phyloP scores from a whole-genome alignment of 2,797 vertebrate species.

The Taeniopygia guttata region DNA sequence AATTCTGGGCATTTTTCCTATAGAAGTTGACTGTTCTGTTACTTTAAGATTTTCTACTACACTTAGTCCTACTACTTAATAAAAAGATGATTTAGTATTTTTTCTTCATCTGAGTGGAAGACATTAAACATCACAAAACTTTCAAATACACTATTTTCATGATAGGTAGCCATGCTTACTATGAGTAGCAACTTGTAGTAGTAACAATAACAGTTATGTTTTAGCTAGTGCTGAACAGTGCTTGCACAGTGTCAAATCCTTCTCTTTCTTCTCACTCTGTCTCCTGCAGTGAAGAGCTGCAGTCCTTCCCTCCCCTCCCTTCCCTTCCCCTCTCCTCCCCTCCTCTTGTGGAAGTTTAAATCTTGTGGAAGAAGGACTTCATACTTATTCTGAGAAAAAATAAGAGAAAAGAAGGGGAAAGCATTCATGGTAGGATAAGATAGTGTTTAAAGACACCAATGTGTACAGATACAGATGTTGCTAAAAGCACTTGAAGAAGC shows the following conservation, averaged over 20 bases:
- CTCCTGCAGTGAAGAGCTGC: not conserved
- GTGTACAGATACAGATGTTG: not conserved
- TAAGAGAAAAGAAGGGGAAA: not conserved
- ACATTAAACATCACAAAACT: not conserved
- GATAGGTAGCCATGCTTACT: not conserved
- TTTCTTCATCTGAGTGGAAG: not conserved
- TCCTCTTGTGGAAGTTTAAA: too few relatives aligned
- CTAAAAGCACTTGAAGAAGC: not conserved
- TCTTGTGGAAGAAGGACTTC: not conserved
- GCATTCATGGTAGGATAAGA: not conserved
- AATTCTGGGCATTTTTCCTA: not conserved
- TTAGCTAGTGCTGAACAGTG: not conserved
- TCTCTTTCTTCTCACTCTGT: not conserved
- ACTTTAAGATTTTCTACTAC: not conserved
- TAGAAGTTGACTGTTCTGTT: not conserved
- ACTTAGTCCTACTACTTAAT: not conserved
- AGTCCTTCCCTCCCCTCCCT: not conserved
- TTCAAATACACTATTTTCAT: not conserved
- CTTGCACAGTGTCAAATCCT: not conserved
- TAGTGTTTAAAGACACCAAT: not conserved
- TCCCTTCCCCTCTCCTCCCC: not conserved
- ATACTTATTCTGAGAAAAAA: not conserved
- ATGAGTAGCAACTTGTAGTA: not conserved
- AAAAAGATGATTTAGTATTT: not conserved
- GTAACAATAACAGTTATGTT: not conserved